Base-by-base conservation (phyloP, 2,888 invertebrate genomes). In the Lydus trimaculatus region DNA sequence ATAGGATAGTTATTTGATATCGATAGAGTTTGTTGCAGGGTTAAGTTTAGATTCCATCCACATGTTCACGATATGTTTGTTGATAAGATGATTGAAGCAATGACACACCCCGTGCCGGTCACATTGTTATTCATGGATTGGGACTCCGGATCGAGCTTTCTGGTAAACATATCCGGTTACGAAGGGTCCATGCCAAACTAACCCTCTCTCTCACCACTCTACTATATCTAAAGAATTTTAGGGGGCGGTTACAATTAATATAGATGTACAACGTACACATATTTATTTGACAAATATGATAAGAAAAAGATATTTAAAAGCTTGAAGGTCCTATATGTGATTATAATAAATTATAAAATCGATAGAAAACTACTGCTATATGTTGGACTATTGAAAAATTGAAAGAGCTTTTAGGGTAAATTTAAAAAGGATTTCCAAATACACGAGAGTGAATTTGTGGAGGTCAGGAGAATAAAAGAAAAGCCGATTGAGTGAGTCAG, bases 61-160 rank as follows among this genome's bases (percentile, higher is more conserved):
- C 78, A 80, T 80, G 80, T 76, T 78, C 79, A 74, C 75, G 79
- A 80, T 80, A 78, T 79, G 78, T 79, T 78, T 70, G 74, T 65
- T 74, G 78, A 78, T 78, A 78, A 78, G 78, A 75, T 76, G 76
- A 78, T 78, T 76, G 76, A 76, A 69, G 72, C 72, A 69, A 70
- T 69, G 73, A 61, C 64, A 56, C 63, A 61, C 65, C 66, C 72
- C 73, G 65, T 66, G 48, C 65, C 67, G 69, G 69, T 63, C 64
- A 72, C 75, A 77, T 77, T 77, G 77, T 77, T 77, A 77, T 77
- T 77, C 77, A 77, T 77, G 77, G 76, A 77, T 74, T 77, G 77
- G 77, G 77, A 77, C 74, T 65, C 70, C 65, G 73, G 73, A 76
- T 72, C 73, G 73, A 73, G 75, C 73, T 75, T 74, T 72, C 74